Evolutionary conservation across 2,113 vertebrate genomes (phyloP).

Genomic region (Uria aalge): DNA sequence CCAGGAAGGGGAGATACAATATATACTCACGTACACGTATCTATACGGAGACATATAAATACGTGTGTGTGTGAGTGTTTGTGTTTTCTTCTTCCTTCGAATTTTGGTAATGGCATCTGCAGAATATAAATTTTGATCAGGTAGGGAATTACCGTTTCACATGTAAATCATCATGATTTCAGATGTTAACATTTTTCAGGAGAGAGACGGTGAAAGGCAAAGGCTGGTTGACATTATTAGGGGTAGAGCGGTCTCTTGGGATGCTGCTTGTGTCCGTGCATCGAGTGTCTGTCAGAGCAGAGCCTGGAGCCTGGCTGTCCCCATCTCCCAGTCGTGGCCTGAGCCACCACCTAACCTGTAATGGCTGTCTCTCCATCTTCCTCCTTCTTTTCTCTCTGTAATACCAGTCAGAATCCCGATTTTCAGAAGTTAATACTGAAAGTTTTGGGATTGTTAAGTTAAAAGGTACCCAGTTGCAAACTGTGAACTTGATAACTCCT

Average conservation of each 20-base stretch:
- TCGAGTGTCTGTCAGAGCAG: not conserved
- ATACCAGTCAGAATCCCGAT: not conserved
- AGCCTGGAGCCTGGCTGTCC: not conserved
- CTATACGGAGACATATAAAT: not conserved
- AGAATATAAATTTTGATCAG: not conserved
- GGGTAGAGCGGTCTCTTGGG: not conserved
- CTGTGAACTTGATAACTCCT: not conserved
- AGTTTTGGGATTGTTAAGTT: not conserved
- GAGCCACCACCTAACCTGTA: not conserved
- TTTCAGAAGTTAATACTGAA: not conserved
- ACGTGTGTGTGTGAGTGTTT: not conserved
- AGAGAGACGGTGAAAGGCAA: not conserved
- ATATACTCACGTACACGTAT: not conserved
- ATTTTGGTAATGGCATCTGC: not conserved
- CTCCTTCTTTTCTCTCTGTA: not conserved
- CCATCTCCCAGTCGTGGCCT: accelerated
- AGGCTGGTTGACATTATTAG: not conserved
- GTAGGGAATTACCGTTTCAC: not conserved
- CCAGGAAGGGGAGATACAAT: not conserved
- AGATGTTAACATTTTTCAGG: not conserved
- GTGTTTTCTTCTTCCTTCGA: not conserved
- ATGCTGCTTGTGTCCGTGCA: not conserved
- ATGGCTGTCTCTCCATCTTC: not conserved
- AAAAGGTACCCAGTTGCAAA: not conserved
- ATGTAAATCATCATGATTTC: not conserved